Base-by-base conservation (phyloP, 1,140 invertebrate species). In the Saccostrea echinata region DNA sequence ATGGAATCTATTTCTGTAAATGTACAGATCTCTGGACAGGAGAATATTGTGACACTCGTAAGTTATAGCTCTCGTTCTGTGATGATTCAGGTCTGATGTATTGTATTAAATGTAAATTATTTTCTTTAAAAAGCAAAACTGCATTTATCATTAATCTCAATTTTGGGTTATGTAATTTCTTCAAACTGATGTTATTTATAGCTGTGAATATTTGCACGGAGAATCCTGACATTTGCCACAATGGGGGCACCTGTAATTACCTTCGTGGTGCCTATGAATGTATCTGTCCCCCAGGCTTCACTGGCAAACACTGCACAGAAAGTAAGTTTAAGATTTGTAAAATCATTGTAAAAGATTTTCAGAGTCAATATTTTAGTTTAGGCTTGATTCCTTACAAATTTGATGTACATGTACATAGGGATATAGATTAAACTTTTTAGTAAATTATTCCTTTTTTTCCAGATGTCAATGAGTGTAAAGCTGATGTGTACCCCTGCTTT, bases 11-110 rank as follows among this genome's bases (percentile, higher is more conserved):
- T 68, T 83, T 83, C 3, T 92, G 90, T 86, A 35, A 61, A 12
- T 92, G 90, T 89, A 51, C 82, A 76, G 13, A 71, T 57, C 87
- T 86, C 27, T 91, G 85, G 83, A 85, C 24, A 6, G 90, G 91
- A 43, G 71, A 88, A 35, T 68, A 86, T 35, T 92, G 91, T 89
- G 98, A 99, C 94, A 84, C 35, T 83, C 81, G 35, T 83, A n/a
- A 83, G 35, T 83, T 24, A 33, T 9, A 80, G 71, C 71, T 80
- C 18, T 30, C 4, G 1, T 6, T n/a, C n/a, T 43, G 43, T 43
- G 43, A 8, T 43, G 43, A 43, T 43, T 43, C 43, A 43, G 9
- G 9, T 43, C 43, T 8, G 43, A 43, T 43, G 9, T 9, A 43
- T 43, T 43, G 4, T 43, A 8, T 43, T 6, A 43, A 1, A 6